Evolutionary conservation across 1,140 invertebrate species (phyloP), one percentile per base, ranked within the genome.

Genomic region (Hyles vespertilio): DNA sequence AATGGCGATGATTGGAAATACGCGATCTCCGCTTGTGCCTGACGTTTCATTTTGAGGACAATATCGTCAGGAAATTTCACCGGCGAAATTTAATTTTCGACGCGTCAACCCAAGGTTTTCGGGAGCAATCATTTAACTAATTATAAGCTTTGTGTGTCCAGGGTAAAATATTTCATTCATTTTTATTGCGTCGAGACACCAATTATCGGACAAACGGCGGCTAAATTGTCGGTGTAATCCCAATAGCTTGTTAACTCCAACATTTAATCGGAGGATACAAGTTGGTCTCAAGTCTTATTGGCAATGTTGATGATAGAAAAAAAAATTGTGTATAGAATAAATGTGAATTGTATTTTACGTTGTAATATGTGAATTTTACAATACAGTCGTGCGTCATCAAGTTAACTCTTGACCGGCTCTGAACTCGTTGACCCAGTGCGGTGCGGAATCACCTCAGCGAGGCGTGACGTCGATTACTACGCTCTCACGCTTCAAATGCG

Each of bases 351-450:
- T 5, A 5, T 5, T 40, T 0, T 1, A 8, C 8, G 36, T 2
- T 40, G 22, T 40, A 5, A 5, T 8, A 40, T 40, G n/a, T 48
- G n/a, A 48, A 5, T 48, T 48, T 48, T 48, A 48, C 46, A 33
- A 51, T 34, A 51, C 22, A 33, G 11, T 3, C 46, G 58, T 56
- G 49, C 48, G 43, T 52, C 57, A 65, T 56, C 56, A 50, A 32
- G 32, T 48, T 56, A 62, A 50, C 60, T 57, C 52, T 71, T 63
- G 65, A 63, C 59, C 61, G 43, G 52, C 32, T 44, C 58, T 66
- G 64, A 74, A 70, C 68, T 68, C 61, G 60, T 71, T 74, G 69
- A 74, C 72, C 67, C 54, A 66, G 55, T 72, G 56, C 57, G 57
- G 55, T 65, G 48, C 56, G 50, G 56, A 63, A 69, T 61, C 65